phyloP scores from a whole-genome alignment of 2,113 vertebrate species.

The Thunnus thynnus region DNA sequence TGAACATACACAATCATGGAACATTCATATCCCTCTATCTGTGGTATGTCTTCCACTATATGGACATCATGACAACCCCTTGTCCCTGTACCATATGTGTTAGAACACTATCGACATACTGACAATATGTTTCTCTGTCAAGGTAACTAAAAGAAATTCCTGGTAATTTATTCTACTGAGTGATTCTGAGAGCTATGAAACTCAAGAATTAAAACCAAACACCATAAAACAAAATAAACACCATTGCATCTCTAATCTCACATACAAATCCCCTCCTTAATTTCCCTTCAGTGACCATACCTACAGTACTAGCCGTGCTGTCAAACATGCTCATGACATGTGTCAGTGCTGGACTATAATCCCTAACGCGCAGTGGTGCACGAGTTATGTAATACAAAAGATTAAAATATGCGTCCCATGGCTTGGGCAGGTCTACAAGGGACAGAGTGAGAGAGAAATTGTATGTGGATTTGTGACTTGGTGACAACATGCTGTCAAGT shows the following conservation, averaged over 20 bases:
- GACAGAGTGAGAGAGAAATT: neutral
- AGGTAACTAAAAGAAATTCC: neutral
- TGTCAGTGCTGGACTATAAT: constrained; percentile 51
- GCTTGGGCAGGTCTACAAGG: neutral
- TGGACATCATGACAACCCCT: neutral
- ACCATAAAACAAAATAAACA: constrained; percentile 35
- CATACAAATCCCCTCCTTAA: constrained; percentile 27
- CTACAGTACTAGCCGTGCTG: constrained; percentile 1
- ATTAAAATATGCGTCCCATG: constrained; percentile 55
- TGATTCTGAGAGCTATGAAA: neutral
- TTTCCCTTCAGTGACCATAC: constrained; percentile 10
- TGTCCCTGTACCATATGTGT: constrained; percentile 32
- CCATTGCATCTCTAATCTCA: constrained; percentile 15
- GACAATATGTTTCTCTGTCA: neutral
- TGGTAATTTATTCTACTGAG: neutral
- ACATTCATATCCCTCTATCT: constrained; percentile 3
- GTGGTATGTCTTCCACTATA: neutral
- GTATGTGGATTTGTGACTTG: neutral
- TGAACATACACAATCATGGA: constrained; percentile 4
- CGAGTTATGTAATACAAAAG: constrained; percentile 42
- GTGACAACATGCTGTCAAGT: neutral
- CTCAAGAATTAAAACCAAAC: constrained; percentile 7
- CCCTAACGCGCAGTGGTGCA: constrained; percentile 13
- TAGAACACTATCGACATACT: neutral
- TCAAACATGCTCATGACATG: constrained; percentile 41